Evolutionary conservation across 2,888 invertebrate genomes (phyloP), one percentile per base, ranked within the genome.

Genomic region (Ceriagrion tenellum): DNA sequence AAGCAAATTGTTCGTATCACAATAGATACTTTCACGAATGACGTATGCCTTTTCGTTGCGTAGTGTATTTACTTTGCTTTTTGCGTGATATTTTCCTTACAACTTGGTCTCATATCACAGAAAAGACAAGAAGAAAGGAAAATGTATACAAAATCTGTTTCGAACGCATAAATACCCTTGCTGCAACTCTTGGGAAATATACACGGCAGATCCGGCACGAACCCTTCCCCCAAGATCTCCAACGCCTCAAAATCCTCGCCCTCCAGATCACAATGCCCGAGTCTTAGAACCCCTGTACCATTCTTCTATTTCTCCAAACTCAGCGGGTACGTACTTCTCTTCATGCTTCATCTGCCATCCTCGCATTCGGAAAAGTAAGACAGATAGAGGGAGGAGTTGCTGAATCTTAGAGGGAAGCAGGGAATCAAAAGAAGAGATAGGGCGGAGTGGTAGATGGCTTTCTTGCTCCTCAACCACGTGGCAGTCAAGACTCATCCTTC

Each of bases 291-390:
- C 40, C 47, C 93, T 69, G 35, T 47, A 47, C 69, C 93, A 93
- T 74, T 47, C 93, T 93, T 69, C 93, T 89, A 55, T 55, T 89
- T 20, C 89, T 55, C 55, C 89, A 26, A 26, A 16, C 63, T 16
- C 63, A 35, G 40, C 63, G 47, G 69, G 63, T 69, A 69, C 0
- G 26, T 20, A 59, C 47, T 69, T 93, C 93, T 40, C 93, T 93
- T 69, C 93, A 93, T 74, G 47, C 93, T 93, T 69, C 93, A 93
- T 93, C 63, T 93, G 93, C 93, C 69, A 40, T 69, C 18, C 63
- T 23, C 59, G 23, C 23, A 35, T 16, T 40, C 40, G 91, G 63
- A 63, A 59, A 55, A 47, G 47, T 81, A 89, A n/a, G 89, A 89
- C 59, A 91, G 91, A 63, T 40, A 91, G 91, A 40, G 91, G 59